Percentiles rank a stretch among this genome's conserved stretches.
These are phyloP conservation scores for Toxonevra muliebris DNA, from an alignment of 2,888 invertebrate species.

Conservation along the genomic window DNA sequence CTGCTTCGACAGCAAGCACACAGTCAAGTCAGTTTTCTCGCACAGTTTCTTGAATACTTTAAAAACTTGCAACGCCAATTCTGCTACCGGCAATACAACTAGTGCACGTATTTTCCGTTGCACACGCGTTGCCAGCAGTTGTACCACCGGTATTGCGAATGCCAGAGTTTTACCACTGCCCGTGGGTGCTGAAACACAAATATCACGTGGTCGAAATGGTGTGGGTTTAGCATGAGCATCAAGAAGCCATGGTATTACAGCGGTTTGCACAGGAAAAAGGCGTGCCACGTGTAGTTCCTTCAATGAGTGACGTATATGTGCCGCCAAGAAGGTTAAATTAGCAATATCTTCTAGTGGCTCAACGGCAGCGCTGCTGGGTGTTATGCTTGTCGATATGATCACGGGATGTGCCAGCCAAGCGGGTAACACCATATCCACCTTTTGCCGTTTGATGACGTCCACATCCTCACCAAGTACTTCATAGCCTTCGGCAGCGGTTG, in stretches of 20 bases:
- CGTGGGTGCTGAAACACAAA: conserved; percentile 97
- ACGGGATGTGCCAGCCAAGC: conserved; percentile 87
- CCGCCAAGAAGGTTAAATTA: conserved; percentile 68
- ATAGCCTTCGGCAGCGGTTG: conserved; percentile 40
- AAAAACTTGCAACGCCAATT: conserved; percentile 88
- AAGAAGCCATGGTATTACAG: conserved; percentile 81
- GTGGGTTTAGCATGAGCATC: conserved; percentile 70
- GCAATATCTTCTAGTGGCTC: conserved; percentile 51
- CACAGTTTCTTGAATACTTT: conserved; percentile 81
- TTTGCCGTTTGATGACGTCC: conserved; percentile 67
- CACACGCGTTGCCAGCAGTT: conserved; percentile 70
- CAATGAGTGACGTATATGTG: conserved; percentile 71
- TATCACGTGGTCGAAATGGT: conserved; percentile 81
- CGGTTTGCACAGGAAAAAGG: conserved; percentile 87
- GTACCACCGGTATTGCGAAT: conserved; percentile 90
- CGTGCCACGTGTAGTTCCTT: conserved; percentile 76
- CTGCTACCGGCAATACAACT: conserved; percentile 92
- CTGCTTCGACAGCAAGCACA: conserved; percentile 76
- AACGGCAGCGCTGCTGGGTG: conserved; percentile 66
- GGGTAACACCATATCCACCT: conserved; percentile 81
- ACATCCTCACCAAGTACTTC: conserved; percentile 73
- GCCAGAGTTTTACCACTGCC: conserved; percentile 97
- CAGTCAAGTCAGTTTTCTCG: conserved; percentile 73
- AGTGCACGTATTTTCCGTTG: conserved; percentile 80
- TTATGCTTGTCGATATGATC: conserved; percentile 71